A percentile compares a stretch with the other conserved stretches of the same genome.
phyloP scores from a whole-genome alignment of 2,113 vertebrate genomes.

The Pelmatolapia mariae region DNA sequence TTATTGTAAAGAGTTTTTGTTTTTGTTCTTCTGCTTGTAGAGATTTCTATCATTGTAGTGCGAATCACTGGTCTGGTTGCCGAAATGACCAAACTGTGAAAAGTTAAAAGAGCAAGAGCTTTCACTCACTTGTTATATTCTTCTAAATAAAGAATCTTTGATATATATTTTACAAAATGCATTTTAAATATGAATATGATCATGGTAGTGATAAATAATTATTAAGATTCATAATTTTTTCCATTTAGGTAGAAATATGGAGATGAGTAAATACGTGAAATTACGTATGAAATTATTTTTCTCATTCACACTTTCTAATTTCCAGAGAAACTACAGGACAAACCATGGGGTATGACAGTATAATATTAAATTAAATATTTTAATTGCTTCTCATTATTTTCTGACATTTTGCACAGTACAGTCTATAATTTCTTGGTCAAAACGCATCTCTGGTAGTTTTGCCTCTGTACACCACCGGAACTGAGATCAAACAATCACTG shows the following conservation, averaged over 20 bases:
- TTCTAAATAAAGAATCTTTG: accelerated
- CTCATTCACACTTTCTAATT: neutral
- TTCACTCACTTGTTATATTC: accelerated
- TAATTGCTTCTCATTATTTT: neutral
- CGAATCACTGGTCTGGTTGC: accelerated
- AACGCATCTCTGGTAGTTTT: accelerated
- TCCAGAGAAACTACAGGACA: neutral
- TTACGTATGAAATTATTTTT: accelerated
- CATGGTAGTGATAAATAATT: accelerated
- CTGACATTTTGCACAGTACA: accelerated
- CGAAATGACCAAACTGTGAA: neutral
- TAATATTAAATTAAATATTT: neutral
- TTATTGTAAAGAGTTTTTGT: neutral
- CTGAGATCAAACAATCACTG: neutral
- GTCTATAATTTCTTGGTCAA: neutral
- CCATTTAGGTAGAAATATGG: neutral
- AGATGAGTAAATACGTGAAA: neutral
- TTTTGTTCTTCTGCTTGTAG: neutral
- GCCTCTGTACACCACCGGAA: neutral
- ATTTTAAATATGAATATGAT: neutral
- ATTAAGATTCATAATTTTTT: accelerated
- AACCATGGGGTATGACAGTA: accelerated
- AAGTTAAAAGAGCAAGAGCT: neutral
- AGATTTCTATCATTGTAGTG: accelerated
- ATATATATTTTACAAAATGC: neutral